These are phyloP conservation scores for Euleptes europaea DNA, from an alignment of 2,113 vertebrate genomes.

Conservation along the genomic window DNA sequence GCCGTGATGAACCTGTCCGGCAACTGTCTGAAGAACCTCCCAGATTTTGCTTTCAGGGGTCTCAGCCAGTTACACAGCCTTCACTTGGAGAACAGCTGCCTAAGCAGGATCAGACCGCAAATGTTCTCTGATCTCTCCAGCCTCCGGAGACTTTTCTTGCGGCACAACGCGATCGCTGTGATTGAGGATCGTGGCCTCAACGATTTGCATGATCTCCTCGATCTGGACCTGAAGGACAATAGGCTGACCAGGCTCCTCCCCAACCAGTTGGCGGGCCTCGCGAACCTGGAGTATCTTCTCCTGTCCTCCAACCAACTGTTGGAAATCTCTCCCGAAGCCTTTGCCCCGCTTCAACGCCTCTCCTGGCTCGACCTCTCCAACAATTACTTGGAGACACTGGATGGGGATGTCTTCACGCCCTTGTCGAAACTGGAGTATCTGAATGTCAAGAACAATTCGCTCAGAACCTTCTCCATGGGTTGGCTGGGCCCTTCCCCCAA, in stretches of 20 bases:
- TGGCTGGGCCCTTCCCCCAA: constrained; percentile 55
- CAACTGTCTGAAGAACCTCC: constrained; percentile 85
- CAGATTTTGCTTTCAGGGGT: constrained; percentile 85
- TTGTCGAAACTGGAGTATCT: constrained; percentile 85
- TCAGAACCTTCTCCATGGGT: constrained; percentile 70
- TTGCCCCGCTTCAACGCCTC: constrained; percentile 72
- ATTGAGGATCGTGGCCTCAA: constrained; percentile 86
- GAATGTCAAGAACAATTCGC: constrained; percentile 82
- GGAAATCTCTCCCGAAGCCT: constrained; percentile 70
- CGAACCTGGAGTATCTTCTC: constrained; percentile 89
- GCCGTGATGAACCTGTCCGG: constrained; percentile 92
- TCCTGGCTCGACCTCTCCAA: constrained; percentile 86
- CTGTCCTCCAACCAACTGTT: constrained; percentile 85
- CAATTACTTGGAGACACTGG: constrained; percentile 76
- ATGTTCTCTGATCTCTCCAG: constrained; percentile 84
- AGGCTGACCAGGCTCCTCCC: constrained; percentile 77
- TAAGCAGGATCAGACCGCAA: constrained; percentile 77
- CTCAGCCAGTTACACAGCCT: constrained; percentile 90
- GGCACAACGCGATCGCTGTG: constrained; percentile 79
- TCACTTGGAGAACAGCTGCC: constrained; percentile 89
- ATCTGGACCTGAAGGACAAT: constrained; percentile 90
- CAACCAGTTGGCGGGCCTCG: constrained; percentile 81
- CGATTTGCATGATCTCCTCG: constrained; percentile 82
- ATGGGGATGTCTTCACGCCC: constrained; percentile 70
- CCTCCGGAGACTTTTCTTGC: constrained; percentile 90